Evolutionary conservation across 2,113 vertebrate species (phyloP).

Genomic region (Epinephelus lanceolatus): DNA sequence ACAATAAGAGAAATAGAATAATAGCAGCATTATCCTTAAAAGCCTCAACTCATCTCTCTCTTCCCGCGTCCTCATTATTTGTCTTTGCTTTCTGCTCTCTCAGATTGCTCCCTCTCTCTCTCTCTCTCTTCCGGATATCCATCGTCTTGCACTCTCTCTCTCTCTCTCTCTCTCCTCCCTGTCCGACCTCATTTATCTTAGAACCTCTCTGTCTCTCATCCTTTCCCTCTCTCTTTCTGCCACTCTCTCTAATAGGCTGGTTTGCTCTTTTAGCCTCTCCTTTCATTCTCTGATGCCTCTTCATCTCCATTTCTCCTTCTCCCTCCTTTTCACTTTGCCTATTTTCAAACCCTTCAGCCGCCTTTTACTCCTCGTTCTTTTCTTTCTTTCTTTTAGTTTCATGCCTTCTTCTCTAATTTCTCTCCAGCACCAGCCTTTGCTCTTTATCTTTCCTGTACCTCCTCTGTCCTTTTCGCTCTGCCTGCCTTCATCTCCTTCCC

Average conservation of each 20-base stretch:
- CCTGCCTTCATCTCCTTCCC: conserved; percentile 11
- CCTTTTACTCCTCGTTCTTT: conserved; percentile 9
- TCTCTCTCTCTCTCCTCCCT: conserved; percentile 41
- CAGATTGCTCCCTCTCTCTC: conserved; percentile 31
- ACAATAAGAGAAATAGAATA: conserved; percentile 22
- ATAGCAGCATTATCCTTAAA: conserved; percentile 14
- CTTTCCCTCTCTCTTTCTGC: conserved; percentile 15
- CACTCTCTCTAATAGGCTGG: conserved; percentile 57
- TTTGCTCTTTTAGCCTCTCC: conserved; percentile 37
- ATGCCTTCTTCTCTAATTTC: conserved; percentile 1
- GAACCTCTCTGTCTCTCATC: conserved; percentile 40
- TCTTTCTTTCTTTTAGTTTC: not conserved
- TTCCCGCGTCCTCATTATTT: conserved; percentile 32
- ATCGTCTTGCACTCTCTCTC: conserved; percentile 10
- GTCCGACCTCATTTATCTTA: conserved; percentile 64
- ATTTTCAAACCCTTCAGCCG: conserved; percentile 23
- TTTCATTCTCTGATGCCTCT: conserved; percentile 41
- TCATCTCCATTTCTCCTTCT: conserved; percentile 4
- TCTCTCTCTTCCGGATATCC: conserved; percentile 23
- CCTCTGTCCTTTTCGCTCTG: conserved; percentile 12
- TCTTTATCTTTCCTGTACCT: not conserved
- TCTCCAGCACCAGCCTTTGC: not conserved
- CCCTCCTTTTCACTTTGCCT: conserved; percentile 18
- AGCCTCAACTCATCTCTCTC: conserved; percentile 20
- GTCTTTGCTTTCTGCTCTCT: conserved; percentile 40